Evolutionary conservation across 2,113 vertebrate species (phyloP), one percentile per base, ranked within the genome.

Genomic region (Heterotis niloticus): DNA sequence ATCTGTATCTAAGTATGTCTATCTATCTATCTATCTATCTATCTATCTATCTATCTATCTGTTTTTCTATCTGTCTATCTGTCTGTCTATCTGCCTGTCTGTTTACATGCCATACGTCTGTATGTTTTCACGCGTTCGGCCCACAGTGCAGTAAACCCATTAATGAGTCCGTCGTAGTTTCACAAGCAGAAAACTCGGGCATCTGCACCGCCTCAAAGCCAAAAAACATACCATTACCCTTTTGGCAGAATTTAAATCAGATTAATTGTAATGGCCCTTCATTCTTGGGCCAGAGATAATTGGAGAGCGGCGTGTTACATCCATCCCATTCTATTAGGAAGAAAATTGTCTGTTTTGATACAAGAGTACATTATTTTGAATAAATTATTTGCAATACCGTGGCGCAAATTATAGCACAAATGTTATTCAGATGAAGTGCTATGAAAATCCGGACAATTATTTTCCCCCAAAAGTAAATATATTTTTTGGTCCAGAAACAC

Each of bases 261-360:
- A 54, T 74, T 74, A n/a, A 54, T n/a, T 74, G 34, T 74, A 74
- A 74, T 59, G 71, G 71, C 23, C 54, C 26, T 74, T 56, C 4
- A 59, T 74, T 26, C 54, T 51, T 74, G 54, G 14, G 51, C 71
- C 70, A 72, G 70, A 56, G 44, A 72, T 75, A 18, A 59, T 75
- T 75, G 14, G 51, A 71, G 67, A 14, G 12, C 20, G 44, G 17
- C 59, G 26, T 59, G 56, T 60, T 70, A 44, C 34, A 65, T 67
- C 65, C 23, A 5, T 71, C 62, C 52, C 54, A 44, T 78, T 70
- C 77, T 67, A 78, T 71, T 71, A 78, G 28, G 20, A 44, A 70
- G 26, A 78, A 78, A 78, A 71, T 78, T 60, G 77, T 59, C 68
- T 59, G 57, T 78, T 78, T 78, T 78, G 18, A 23, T 57, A 60